Base-by-base conservation (phyloP, 2,797 vertebrate genomes). In the Thamnophis elegans region DNA sequence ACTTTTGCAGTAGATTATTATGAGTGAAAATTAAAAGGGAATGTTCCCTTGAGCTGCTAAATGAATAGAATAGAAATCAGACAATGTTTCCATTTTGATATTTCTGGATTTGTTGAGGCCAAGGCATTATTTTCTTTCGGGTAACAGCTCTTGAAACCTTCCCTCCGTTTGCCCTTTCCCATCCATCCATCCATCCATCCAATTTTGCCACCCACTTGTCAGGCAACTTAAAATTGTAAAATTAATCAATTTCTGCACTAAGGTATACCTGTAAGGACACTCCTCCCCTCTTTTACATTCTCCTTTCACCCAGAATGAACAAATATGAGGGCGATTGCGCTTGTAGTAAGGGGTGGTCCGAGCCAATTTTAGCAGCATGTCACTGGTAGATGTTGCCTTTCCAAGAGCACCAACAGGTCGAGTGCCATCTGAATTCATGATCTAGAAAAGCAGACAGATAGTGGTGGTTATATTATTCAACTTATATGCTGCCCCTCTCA, bases 231-330 rank as follows among this genome's bases (percentile, higher is more conserved):
- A 58, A 10, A 25, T 0, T 32, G 90, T 32, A 1, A 55, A 3
- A 56, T 0, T 1, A 54, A 56, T 0, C 42, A 51, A 14, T 25
- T 42, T 22, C 42, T 4, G 53, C 95, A 59, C 9, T 93, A 85
- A 3, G n/a, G 22, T 73, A 87, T 95, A 98, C 99, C 99, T 99
- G 96, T 99, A 99, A 0, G 99, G 99, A 96, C 99, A 99, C 94
- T 99, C 99, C 93, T 99, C 99, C 91, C 99, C 99, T 98, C 99
- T 98, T 97, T 99, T 99, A 96, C 99, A 99, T 93, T 99, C 99
- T 95, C 99, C 99, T 96, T 99, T 99, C 22, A 99, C 99, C 99
- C 99, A 99, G 97, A 99, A 99, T 93, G 99, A 99, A 93, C 99
- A 99, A 97, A 99, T 99, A 95, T 99, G 99, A 0, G 99, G 99